Percentiles rank a stretch among this genome's conserved stretches.
These are phyloP conservation scores for Manis javanica DNA, from an alignment of 2,797 vertebrate genomes.

Conservation along the genomic window DNA sequence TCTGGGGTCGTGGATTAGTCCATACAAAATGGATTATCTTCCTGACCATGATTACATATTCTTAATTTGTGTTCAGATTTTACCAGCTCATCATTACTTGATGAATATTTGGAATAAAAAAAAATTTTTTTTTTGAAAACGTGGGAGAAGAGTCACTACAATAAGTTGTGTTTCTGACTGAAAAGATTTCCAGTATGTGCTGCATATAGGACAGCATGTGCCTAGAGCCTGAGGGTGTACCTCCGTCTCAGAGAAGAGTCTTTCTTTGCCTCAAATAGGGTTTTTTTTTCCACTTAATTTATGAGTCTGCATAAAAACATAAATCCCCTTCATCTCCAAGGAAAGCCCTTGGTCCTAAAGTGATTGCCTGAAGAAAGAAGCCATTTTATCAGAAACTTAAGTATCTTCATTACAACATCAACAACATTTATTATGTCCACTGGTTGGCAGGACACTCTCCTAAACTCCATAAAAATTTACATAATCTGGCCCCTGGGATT, in stretches of 20 bases:
- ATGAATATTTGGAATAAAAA: not conserved
- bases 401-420: not conserved
- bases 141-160: not conserved
- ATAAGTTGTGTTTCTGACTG: not conserved
- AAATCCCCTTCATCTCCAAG: not conserved
- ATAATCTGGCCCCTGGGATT: not conserved
- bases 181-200: not conserved
- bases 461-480: not conserved
- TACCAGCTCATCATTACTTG: not conserved
- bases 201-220: not conserved
- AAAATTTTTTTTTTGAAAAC: not conserved
- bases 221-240: not conserved
- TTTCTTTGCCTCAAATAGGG: not conserved
- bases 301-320: not conserved
- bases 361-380: not conserved
- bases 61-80: not conserved
- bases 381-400: not conserved
- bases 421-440: not conserved
- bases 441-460: not conserved
- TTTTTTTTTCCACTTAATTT: not conserved
- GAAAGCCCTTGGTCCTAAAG: not conserved
- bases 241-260: not conserved
- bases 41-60: not conserved
- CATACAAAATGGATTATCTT: not conserved
- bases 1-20: not conserved